Evolutionary conservation across 1,140 invertebrate species (phyloP).

Genomic region (Drepana arcuata): DNA sequence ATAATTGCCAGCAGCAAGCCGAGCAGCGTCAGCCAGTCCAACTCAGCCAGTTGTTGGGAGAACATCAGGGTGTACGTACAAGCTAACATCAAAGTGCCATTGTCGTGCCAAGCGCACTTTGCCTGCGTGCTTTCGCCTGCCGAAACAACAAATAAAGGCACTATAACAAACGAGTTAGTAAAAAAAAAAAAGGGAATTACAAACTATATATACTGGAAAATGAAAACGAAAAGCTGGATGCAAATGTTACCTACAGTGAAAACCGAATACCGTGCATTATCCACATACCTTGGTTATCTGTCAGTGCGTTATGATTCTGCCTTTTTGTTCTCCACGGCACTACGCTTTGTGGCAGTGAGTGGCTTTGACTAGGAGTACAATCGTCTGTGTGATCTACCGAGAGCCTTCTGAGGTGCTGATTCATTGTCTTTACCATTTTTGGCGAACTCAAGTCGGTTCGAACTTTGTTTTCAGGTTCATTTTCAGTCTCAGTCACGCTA

Average conservation of each 20-base stretch:
- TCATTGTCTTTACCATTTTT: conserved; percentile 62
- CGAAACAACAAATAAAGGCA: conserved; percentile 36
- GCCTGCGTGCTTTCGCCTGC: conserved; percentile 58
- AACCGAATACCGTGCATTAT: conserved; percentile 62
- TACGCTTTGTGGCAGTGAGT: conserved; percentile 50
- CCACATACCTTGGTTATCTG: conserved; percentile 61
- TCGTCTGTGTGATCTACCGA: conserved; percentile 49
- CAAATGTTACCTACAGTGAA: conserved; percentile 63
- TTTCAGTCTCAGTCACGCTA: conserved; percentile 17
- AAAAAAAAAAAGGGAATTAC: conserved; percentile 20
- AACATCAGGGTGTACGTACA: conserved; percentile 77
- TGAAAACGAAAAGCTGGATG: conserved; percentile 44
- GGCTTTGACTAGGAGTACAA: conserved; percentile 48
- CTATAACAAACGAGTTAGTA: conserved; percentile 20
- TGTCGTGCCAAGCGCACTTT: conserved; percentile 72
- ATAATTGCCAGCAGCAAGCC: conserved; percentile 79
- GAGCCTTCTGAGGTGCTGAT: conserved; percentile 56
- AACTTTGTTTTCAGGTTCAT: conserved; percentile 26
- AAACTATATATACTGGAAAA: conserved; percentile 14
- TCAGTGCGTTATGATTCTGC: conserved; percentile 56
- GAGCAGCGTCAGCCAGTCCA: conserved; percentile 78
- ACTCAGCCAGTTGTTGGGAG: conserved; percentile 74
- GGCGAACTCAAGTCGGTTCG: conserved; percentile 59
- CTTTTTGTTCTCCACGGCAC: conserved; percentile 56
- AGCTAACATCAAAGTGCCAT: conserved; percentile 74